Percentiles rank a stretch among this genome's conserved stretches.
Conservation (phyloP, 2,113 vertebrate genomes). For the Vulpes ferrilata region DNA sequence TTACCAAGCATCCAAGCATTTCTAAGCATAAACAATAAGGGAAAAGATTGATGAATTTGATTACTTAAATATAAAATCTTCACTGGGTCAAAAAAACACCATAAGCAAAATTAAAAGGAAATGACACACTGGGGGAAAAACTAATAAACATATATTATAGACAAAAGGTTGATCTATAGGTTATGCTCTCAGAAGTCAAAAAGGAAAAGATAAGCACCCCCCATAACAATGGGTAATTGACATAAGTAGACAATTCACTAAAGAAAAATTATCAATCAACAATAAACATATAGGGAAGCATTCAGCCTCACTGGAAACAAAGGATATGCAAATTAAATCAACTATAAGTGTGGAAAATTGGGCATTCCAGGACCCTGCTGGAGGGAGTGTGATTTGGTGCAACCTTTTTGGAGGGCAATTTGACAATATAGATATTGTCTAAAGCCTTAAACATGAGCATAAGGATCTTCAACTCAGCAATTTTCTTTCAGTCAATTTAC, state of each 20-base stretch:
- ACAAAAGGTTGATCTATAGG: constrained; percentile 55
- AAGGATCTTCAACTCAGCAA: constrained; percentile 57
- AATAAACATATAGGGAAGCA: constrained; percentile 68
- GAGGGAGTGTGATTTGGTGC: neutral
- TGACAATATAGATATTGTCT: constrained; percentile 48
- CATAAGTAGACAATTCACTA: constrained; percentile 74
- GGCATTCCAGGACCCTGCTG: constrained; percentile 9
- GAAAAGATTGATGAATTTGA: constrained; percentile 78
- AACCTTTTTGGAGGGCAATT: constrained; percentile 55
- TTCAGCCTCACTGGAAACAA: constrained; percentile 54
- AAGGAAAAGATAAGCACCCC: constrained; percentile 58
- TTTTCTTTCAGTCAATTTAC: constrained; percentile 58
- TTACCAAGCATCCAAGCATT: constrained; percentile 42
- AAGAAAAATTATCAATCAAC: constrained; percentile 78
- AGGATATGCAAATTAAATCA: constrained; percentile 76
- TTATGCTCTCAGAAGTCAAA: constrained; percentile 68
- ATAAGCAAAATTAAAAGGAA: constrained; percentile 80
- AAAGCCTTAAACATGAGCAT: constrained; percentile 54
- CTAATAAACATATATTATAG: constrained; percentile 59
- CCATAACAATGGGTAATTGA: constrained; percentile 71
- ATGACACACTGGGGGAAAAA: constrained; percentile 63
- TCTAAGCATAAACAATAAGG: constrained; percentile 69
- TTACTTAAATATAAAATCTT: constrained; percentile 79
- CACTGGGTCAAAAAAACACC: constrained; percentile 51
- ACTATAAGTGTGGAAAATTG: constrained; percentile 49